These are phyloP conservation scores for Chionis minor DNA, from an alignment of 2,113 vertebrate genomes.

Conservation along the genomic window DNA sequence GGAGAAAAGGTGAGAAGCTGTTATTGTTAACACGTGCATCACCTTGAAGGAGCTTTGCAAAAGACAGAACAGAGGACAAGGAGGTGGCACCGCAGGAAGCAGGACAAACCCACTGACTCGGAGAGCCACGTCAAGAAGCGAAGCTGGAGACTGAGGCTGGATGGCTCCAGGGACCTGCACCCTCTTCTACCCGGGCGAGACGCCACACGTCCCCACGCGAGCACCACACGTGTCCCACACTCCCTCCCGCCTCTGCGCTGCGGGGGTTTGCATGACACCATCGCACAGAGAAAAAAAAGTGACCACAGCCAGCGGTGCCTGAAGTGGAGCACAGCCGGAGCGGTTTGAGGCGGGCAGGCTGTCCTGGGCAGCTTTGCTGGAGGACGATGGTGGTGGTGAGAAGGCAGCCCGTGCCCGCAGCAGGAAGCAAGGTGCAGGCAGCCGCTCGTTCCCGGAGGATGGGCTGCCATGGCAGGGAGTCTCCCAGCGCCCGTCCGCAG, in stretches of 20 bases:
- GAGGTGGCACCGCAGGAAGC: neutral
- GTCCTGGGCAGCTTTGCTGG: neutral
- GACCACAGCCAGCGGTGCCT: neutral
- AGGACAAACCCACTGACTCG: neutral
- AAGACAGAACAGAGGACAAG: neutral
- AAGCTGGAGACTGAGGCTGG: neutral
- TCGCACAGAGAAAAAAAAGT: neutral
- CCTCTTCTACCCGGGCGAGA: rapidly evolving
- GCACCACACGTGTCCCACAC: rapidly evolving
- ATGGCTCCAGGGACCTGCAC: neutral
- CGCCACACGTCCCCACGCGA: rapidly evolving
- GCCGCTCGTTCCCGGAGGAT: neutral
- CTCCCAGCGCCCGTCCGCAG: neutral
- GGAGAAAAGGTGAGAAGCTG: neutral
- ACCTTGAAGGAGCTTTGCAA: neutral
- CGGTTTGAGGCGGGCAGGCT: neutral
- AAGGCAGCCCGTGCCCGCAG: neutral
- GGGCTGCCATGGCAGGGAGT: neutral
- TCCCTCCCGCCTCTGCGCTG: neutral
- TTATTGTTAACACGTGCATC: rapidly evolving
- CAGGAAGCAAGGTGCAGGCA: neutral
- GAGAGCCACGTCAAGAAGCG: neutral
- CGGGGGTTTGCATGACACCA: neutral
- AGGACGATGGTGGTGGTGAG: neutral
- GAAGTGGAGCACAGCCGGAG: rapidly evolving